These are phyloP conservation scores for Oithona nana DNA, from an alignment of 2,888 invertebrate species.

Conservation along the genomic window DNA sequence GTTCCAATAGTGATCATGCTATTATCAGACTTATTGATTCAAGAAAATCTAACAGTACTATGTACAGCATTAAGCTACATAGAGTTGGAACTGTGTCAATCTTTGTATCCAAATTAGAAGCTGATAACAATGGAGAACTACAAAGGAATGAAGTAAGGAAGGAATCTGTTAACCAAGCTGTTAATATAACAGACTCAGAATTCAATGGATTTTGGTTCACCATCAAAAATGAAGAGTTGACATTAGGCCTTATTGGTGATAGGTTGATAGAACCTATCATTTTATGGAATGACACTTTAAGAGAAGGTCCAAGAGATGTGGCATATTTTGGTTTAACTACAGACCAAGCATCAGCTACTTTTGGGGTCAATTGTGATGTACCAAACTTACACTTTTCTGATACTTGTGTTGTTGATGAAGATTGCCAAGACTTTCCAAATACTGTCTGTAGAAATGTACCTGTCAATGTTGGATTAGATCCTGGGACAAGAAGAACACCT, in stretches of 20 bases:
- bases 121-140: background rate
- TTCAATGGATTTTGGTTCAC: conserved; percentile 14
- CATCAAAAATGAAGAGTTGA: conserved; percentile 5
- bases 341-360: conserved; percentile 11
- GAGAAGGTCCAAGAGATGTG: conserved; percentile 11
- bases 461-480: conserved; percentile 1
- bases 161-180: conserved; percentile 2
- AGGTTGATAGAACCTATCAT: conserved; percentile 4
- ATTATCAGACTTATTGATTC: conserved; percentile 6
- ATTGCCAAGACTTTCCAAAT: conserved; percentile 3
- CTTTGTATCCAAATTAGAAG: conserved; percentile 5
- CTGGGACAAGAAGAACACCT: conserved; percentile 8
- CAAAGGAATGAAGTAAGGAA: background rate
- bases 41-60: conserved; percentile 7
- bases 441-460: background rate
- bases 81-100: conserved; percentile 12
- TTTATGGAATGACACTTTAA: conserved; percentile 5
- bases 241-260: conserved; percentile 12
- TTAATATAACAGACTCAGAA: background rate
- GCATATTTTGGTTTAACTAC: conserved; percentile 10
- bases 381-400: conserved; percentile 10
- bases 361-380: conserved; percentile 15
- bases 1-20: conserved; percentile 11
- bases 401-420: conserved; percentile 14
- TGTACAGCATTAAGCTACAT: conserved; percentile 13